These are phyloP conservation scores for Hypothenemus hampei DNA, from an alignment of 1,140 invertebrate species.

Conservation along the genomic window DNA sequence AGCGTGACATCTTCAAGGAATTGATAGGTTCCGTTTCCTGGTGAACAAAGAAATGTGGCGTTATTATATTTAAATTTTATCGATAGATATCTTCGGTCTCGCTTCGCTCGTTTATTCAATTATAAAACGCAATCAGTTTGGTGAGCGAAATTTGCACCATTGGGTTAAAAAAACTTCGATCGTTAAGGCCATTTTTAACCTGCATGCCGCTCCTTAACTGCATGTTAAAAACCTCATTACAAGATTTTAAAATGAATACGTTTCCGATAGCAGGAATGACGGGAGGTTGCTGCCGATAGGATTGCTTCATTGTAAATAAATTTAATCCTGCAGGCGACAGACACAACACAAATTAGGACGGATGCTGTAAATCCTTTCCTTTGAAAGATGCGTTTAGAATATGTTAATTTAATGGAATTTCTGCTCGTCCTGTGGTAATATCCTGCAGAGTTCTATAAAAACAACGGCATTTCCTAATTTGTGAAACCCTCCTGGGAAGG, in stretches of 20 bases:
- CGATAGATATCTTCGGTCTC: no score
- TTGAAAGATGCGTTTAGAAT: no score
- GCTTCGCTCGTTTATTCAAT: no score
- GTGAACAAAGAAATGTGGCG: slow-evolving; percentile 7
- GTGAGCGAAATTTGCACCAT: slow-evolving; percentile 11
- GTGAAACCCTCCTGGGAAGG: slow-evolving; percentile 19
- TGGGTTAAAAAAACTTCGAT: slow-evolving; percentile 23
- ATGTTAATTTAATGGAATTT: slow-evolving; percentile 1
- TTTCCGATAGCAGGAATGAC: no score
- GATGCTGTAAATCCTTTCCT: no score
- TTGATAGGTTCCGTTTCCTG: slow-evolving; percentile 11
- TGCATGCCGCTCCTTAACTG: slow-evolving; percentile 7
- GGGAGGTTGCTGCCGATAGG: no score
- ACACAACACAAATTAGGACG: slow-evolving; percentile 16
- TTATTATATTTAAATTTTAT: slow-evolving; percentile 22
- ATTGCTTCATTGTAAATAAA: neutral
- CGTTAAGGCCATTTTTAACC: slow-evolving; percentile 11
- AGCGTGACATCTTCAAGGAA: slow-evolving; percentile 6
- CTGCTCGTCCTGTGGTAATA: neutral
- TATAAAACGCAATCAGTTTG: no score
- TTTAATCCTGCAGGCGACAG: slow-evolving; percentile 26
- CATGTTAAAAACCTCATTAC: slow-evolving; percentile 9
- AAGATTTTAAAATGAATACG: slow-evolving; percentile 46
- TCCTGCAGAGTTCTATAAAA: neutral
- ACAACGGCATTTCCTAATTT: slow-evolving; percentile 13